Base-by-base conservation (phyloP, 2,113 vertebrate genomes). In the Elaphurus davidianus region DNA sequence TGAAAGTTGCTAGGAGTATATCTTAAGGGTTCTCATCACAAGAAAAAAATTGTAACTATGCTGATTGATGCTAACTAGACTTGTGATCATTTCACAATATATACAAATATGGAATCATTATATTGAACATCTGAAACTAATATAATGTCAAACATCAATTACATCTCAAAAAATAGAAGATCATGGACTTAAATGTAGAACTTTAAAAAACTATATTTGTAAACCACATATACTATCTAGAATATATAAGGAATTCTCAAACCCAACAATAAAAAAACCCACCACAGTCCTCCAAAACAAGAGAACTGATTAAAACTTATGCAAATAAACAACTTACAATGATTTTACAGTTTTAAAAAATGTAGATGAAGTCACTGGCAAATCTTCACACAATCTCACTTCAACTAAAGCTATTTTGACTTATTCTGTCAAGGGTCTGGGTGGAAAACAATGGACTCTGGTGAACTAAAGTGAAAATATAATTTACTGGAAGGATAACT, bases 231-330 rank as follows among this genome's bases (percentile, higher is more conserved):
- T 30, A 94, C 16, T 97, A 92, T 45, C 15, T 89, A 96, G n/a
- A 97, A 94, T 43, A 97, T 36, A 97, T 82, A 74, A 92, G 92
- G 36, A 92, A 81, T 67, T 82, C 74, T 55, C 50, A 85, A 60
- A 45, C 43, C 40, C 84, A 92, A 82, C 11, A 59, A 11, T 67
- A 25, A 95, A 92, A 97, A 89, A 92, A 90, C 23, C n/a, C n/a
- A 71, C n/a, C n/a, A 71, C 21, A 33, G 87, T 50, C 15, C 43
- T 90, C 36, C 40, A 92, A 87, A 96, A 54, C 40, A 87, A 93
- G 81, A 86, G 27, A 52, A 91, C 27, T 5, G 30, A 86, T 45
- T 79, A 40, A 83, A 95, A 57, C 6, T 67, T 93, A 57, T 17
- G 40, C 19, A 92, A 79, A 90, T 64, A 90, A 76, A 52, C 30